Conservation (phyloP, 2,113 vertebrate species). For the Balaenoptera acutorostrata region DNA sequence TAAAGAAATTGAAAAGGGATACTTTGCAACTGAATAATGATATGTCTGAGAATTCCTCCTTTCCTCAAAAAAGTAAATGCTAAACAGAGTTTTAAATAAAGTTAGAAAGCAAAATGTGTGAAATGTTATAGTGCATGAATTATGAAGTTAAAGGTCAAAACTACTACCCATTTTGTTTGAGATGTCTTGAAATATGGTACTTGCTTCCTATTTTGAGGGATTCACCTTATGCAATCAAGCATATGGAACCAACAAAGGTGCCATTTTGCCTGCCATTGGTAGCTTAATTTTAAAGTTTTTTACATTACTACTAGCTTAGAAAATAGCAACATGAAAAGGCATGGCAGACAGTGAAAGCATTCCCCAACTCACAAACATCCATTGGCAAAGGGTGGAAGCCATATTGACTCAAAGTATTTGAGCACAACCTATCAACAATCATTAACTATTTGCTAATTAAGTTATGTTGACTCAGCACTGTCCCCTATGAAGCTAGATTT, state of each 20-base stretch:
- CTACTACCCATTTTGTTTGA: constrained; percentile 73
- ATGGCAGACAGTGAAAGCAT: background rate
- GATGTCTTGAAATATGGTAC: constrained; percentile 72
- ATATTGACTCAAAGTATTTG: background rate
- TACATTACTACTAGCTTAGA: constrained; percentile 60
- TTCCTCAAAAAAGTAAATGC: constrained; percentile 64
- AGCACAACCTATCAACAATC: background rate
- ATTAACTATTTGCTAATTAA: background rate
- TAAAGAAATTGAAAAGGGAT: constrained; percentile 1
- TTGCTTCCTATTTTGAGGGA: constrained; percentile 67
- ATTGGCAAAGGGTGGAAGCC: background rate
- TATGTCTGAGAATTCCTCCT: constrained; percentile 24
- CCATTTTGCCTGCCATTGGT: constrained; percentile 60
- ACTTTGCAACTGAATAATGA: background rate
- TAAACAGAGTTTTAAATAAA: constrained; percentile 77
- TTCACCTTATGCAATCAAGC: constrained; percentile 50
- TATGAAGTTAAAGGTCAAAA: constrained; percentile 77
- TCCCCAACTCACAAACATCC: background rate
- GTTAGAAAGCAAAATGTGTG: constrained; percentile 70
- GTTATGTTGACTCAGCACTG: background rate
- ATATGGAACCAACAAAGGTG: constrained; percentile 64
- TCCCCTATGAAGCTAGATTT: background rate
- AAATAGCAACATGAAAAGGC: constrained; percentile 21
- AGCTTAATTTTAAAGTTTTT: constrained; percentile 71
- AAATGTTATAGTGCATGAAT: constrained; percentile 63